These are phyloP conservation scores for Aleiodes leptofemur DNA, from an alignment of 2,888 invertebrate genomes.

Conservation along the genomic window DNA sequence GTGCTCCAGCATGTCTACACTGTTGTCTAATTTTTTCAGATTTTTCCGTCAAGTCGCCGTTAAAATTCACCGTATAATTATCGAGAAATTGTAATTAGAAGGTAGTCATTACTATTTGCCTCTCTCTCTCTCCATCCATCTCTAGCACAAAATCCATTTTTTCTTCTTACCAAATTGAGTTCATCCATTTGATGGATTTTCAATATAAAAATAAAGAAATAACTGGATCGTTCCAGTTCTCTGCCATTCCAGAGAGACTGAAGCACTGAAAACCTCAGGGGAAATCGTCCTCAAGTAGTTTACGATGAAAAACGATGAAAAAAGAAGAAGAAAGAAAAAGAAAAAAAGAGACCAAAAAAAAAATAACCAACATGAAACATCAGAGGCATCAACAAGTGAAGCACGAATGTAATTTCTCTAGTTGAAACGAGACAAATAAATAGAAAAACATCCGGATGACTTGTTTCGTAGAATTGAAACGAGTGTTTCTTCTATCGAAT, in stretches of 20 bases:
- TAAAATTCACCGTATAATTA: no score
- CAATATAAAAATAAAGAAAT: neutral
- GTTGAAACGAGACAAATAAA: slow-evolving; percentile 37
- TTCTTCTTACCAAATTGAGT: neutral
- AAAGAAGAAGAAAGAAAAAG: no score
- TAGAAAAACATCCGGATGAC: slow-evolving; percentile 38
- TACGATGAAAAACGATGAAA: neutral
- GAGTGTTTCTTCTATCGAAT: slow-evolving; percentile 41
- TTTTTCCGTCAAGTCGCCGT: no score
- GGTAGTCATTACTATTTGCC: no score
- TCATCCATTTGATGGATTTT: neutral
- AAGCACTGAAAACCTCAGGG: slow-evolving; percentile 6
- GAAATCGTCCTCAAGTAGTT: slow-evolving; percentile 23
- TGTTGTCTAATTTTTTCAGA: no score
- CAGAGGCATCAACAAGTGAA: slow-evolving; percentile 7
- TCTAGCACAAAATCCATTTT: no score
- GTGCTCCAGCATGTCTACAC: no score
- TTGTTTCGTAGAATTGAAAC: slow-evolving; percentile 42
- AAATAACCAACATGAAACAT: slow-evolving; percentile 6
- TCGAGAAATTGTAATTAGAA: no score
- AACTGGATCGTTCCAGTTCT: slow-evolving; percentile 13
- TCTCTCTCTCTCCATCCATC: no score
- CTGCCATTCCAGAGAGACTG: neutral
- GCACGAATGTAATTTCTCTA: slow-evolving; percentile 17
- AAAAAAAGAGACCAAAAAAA: neutral